Percentiles rank a stretch among this genome's conserved stretches.
Evolutionary conservation across 1,140 invertebrate species (phyloP).

Genomic region (Pseudomyrmex pallidus): DNA sequence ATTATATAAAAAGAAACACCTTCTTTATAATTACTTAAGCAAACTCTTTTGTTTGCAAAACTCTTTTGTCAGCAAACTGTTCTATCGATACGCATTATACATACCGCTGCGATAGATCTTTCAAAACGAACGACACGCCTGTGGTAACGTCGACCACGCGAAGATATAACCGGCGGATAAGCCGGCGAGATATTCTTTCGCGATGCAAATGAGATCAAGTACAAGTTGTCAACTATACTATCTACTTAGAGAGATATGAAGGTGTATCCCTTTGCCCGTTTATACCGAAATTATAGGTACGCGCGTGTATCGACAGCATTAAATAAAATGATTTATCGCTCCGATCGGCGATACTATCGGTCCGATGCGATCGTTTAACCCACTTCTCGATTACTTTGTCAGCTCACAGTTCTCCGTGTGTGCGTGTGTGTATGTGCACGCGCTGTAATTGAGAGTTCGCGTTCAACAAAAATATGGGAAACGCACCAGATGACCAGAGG

Average conservation of each 20-base stretch:
- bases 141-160: background rate
- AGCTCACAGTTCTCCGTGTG: background rate
- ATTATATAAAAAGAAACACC: background rate
- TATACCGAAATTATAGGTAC: background rate
- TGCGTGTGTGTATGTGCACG: background rate
- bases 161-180: slow-evolving; percentile 5
- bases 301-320: slow-evolving; percentile 22
- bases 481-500: slow-evolving; percentile 33
- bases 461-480: slow-evolving; percentile 44
- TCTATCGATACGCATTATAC: background rate
- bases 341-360: slow-evolving; percentile 22
- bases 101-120: background rate
- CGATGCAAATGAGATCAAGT: slow-evolving; percentile 2
- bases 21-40: background rate
- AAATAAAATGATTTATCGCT: slow-evolving; percentile 26
- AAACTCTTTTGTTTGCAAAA: background rate
- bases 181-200: background rate
- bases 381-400: slow-evolving; percentile 38
- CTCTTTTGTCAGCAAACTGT: background rate
- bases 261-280: background rate
- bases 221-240: no score
- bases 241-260: no score
- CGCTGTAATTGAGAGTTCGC: slow-evolving; percentile 12
- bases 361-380: slow-evolving; percentile 37
- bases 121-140: background rate